Base-by-base conservation (phyloP, 2,113 vertebrate genomes). In the Empidonax alnorum region DNA sequence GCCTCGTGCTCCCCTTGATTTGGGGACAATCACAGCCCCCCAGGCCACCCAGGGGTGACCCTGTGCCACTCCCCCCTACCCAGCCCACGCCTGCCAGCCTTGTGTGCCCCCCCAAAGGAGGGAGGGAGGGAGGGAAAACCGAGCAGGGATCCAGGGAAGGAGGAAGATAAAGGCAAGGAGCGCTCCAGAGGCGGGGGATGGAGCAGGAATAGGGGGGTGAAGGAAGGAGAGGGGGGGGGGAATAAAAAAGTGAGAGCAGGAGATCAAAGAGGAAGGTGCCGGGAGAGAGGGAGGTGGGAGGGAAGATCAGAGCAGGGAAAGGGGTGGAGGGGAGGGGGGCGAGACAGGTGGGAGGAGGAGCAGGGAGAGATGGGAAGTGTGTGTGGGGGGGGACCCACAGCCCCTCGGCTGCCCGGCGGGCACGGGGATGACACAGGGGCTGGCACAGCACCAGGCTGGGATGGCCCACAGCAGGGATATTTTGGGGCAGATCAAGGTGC, bases 181-280 rank as follows among this genome's bases (percentile, higher is more conserved):
- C 21, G 72, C 55, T 27, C 4, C 62, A 23, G 46, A 39, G 44
- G 44, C 1, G 19, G 39, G 42, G 47, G 53, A 8, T 65, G 76
- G 56, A 47, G 78, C 37, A 7, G 30, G 33, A 10, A 9, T 24
- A 35, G 31, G 46, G 41, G 41, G 47, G 47, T 5, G 44, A 20
- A n/a, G 24, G n/a, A 25, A n/a, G 24, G 22, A 28, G 31, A n/a
- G 24, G 22, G 33, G 31, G 76, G 35, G 28, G 20, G 41, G 6
- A 35, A 19, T 19, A 25, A 61, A 47, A 47, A 53, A 59, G 20
- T 47, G 17, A 20, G 37, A 77, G 68, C 7, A 12, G 15, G 78
- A 91, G 92, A 91, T 91, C 93, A 91, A 94, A 88, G 93, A 24
- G 62, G 76, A 77, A 56, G 72, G 50, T 62, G 77, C 66, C 65